Conservation (phyloP, 1,140 invertebrate species). For the Cydia splendana region DNA sequence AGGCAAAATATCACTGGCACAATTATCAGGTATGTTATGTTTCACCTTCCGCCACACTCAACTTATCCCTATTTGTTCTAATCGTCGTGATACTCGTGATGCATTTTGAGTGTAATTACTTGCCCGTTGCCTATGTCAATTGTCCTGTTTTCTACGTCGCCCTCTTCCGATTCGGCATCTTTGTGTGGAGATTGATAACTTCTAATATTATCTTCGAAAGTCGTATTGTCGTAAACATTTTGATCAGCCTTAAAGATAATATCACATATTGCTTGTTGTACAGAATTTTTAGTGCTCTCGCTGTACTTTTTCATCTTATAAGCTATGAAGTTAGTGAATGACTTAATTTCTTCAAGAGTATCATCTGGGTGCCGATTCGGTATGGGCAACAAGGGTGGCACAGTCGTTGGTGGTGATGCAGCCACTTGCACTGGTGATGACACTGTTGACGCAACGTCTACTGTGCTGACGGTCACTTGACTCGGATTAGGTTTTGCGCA, state of each 20-base stretch:
- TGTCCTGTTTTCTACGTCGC: neutral
- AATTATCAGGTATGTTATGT: too few relatives aligned
- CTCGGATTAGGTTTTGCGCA: neutral
- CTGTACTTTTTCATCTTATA: slow-evolving; percentile 47
- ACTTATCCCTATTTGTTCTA: neutral
- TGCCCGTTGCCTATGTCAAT: slow-evolving; percentile 27
- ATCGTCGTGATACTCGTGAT: neutral
- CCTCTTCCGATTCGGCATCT: neutral
- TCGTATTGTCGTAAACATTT: slow-evolving; percentile 37
- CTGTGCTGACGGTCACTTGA: slow-evolving; percentile 9
- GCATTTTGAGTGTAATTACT: slow-evolving; percentile 5
- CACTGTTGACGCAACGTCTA: neutral
- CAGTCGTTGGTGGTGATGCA: neutral
- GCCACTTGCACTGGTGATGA: neutral
- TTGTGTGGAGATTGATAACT: neutral
- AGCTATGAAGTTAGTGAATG: slow-evolving; percentile 42
- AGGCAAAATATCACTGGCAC: neutral
- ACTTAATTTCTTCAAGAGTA: slow-evolving; percentile 41
- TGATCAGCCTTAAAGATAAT: slow-evolving; percentile 47
- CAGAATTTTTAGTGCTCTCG: slow-evolving; percentile 41
- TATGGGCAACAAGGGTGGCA: neutral
- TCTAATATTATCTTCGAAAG: neutral
- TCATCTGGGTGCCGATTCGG: neutral
- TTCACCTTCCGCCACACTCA: too few relatives aligned
- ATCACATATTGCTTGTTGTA: slow-evolving; percentile 46